These are phyloP conservation scores for Rotaria sp. DNA, from an alignment of 2,888 invertebrate genomes.

Conservation along the genomic window DNA sequence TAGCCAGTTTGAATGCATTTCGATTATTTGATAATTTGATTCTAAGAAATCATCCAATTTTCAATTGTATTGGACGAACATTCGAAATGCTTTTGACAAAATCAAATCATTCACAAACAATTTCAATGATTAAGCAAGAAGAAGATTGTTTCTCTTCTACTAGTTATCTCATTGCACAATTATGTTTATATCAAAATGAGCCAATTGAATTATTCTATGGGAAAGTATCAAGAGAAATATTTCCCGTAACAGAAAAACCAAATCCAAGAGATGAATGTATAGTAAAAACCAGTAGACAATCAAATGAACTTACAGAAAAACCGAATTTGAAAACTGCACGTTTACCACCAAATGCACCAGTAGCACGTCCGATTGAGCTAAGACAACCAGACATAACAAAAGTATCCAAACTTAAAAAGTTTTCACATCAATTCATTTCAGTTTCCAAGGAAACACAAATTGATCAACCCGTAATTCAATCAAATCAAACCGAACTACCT, in stretches of 20 bases:
- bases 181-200: constrained; percentile 2
- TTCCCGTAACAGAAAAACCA: not conserved
- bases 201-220: not conserved
- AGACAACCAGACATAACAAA: too few relatives aligned
- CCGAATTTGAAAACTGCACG: not conserved
- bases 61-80: not conserved
- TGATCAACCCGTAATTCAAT: too few relatives aligned
- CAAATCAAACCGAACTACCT: not conserved
- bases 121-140: not conserved
- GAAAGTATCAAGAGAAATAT: not conserved
- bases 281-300: not conserved
- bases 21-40: not conserved
- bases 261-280: not conserved
- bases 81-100: not conserved
- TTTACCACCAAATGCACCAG: not conserved
- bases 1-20: not conserved
- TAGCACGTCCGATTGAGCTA: not conserved
- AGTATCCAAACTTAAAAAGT: too few relatives aligned
- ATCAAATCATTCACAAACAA: not conserved
- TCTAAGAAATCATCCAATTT: not conserved
- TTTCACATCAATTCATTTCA: too few relatives aligned
- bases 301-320: not conserved
- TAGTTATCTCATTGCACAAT: not conserved
- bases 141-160: not conserved
- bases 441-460: too few relatives aligned